Conservation (phyloP, 2,888 invertebrate genomes). For the Cryptosula pallasiana region DNA sequence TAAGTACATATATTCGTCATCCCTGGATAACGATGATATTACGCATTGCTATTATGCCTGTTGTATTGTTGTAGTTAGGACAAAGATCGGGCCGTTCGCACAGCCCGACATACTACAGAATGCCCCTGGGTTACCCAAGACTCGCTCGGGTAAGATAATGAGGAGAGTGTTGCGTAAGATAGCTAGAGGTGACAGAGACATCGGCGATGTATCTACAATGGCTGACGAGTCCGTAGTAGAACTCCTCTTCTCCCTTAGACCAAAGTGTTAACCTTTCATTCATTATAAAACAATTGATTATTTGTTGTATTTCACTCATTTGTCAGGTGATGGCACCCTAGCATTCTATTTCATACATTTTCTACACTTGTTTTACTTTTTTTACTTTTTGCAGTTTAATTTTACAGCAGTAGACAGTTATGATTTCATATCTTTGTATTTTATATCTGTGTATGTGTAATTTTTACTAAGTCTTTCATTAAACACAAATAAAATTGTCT, state of each 20-base stretch:
- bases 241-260: conserved; percentile 38
- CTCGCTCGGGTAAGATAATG: conserved; percentile 97
- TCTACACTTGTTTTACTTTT: no score
- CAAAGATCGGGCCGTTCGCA: conserved; percentile 89
- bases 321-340: no score
- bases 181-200: conserved; percentile 77
- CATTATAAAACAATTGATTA: not conserved
- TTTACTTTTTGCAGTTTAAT: no score
- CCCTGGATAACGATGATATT: no score
- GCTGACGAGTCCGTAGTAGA: conserved; percentile 85
- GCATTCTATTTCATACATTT: no score
- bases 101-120: conserved; percentile 89
- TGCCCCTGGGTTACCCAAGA: conserved; percentile 90
- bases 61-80: conserved; percentile 63
- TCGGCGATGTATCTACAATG: conserved; percentile 89
- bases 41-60: no score
- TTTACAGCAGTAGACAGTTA: no score
- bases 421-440: no score
- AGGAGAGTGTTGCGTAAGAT: conserved; percentile 88
- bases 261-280: conserved; percentile 8
- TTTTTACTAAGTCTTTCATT: no score
- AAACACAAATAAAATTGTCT: no score
- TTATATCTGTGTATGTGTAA: no score
- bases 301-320: not conserved
- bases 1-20: no score